phyloP scores from a whole-genome alignment of 1,140 invertebrate genomes.

The Lepidurus apus region DNA sequence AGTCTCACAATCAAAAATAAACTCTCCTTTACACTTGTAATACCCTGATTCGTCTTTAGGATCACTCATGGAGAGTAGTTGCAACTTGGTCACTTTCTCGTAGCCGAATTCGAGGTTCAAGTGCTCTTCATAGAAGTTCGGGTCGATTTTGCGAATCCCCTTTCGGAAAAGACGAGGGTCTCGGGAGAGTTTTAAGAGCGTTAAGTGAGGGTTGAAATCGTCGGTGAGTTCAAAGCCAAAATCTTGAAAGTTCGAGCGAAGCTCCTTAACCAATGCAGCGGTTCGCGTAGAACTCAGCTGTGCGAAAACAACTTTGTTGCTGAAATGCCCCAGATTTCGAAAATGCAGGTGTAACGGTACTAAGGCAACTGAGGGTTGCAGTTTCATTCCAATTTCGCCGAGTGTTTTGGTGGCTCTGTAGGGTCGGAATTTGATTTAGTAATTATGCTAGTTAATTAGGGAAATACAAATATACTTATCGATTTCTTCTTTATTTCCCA shows the following conservation, averaged over 20 bases:
- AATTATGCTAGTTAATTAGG: neutral
- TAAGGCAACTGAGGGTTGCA: neutral
- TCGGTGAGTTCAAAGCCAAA: constrained; percentile 26
- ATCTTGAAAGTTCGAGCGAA: constrained; percentile 12
- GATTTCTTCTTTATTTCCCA: constrained; percentile 25
- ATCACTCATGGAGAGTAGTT: constrained; percentile 32
- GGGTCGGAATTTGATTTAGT: neutral
- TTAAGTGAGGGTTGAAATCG: constrained; percentile 32
- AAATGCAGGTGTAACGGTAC: constrained; percentile 3
- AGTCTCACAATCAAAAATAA: constrained; percentile 20
- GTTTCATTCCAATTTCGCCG: neutral
- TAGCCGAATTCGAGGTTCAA: neutral
- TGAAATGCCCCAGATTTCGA: constrained; percentile 27
- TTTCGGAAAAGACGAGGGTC: constrained; percentile 29
- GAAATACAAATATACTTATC: constrained; percentile 24
- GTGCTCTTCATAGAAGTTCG: constrained; percentile 8
- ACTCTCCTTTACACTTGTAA: constrained; percentile 30
- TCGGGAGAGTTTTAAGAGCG: constrained; percentile 31
- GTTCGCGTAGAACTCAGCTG: constrained; percentile 9
- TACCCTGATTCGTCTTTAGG: constrained; percentile 29
- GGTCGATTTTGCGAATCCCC: constrained; percentile 26
- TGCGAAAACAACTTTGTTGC: constrained; percentile 28
- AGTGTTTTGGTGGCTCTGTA: constrained; percentile 23
- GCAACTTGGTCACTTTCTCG: constrained; percentile 23
- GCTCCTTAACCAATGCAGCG: neutral